These are phyloP conservation scores for Steinernema feltiae DNA, from an alignment of 1,140 invertebrate species.

Conservation along the genomic window DNA sequence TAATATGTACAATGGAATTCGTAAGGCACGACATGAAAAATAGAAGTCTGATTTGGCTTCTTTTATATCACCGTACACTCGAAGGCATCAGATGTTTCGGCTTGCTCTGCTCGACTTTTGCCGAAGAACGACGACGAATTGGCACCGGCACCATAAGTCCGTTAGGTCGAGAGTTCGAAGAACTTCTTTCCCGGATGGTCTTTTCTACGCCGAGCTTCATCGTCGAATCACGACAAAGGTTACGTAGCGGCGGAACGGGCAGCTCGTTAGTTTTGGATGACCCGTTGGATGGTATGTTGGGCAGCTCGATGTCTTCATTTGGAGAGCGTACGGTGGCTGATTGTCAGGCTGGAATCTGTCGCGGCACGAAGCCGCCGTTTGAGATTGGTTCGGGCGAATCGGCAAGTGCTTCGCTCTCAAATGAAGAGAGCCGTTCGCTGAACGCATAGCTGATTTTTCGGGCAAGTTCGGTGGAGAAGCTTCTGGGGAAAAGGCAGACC, in stretches of 20 bases:
- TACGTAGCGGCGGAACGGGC: slow-evolving; percentile 11
- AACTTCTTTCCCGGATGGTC: not conserved
- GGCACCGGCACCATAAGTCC: not conserved
- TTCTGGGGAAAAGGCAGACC: not conserved
- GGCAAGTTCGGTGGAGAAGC: not conserved
- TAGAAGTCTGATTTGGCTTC: not conserved
- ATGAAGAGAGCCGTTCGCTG: not conserved
- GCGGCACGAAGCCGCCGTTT: not conserved
- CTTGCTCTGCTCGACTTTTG: not conserved
- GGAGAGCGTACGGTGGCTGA: slow-evolving; percentile 7
- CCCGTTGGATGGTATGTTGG: not conserved
- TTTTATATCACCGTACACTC: slow-evolving; percentile 8
- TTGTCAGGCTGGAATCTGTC: slow-evolving; percentile 1
- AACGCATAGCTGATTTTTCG: slow-evolving; percentile 3
- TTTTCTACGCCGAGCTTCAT: no score
- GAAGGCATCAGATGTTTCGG: slow-evolving; percentile 2
- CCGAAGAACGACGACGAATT: not conserved
- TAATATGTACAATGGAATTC: no score
- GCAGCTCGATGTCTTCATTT: slow-evolving; percentile 4
- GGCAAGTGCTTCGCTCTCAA: not conserved
- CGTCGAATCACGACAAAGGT: no score
- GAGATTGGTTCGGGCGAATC: not conserved
- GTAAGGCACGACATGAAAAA: not conserved
- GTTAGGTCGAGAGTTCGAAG: not conserved
- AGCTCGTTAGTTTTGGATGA: not conserved